Conservation (phyloP, 2,113 vertebrate species). For the Dasypus novemcinctus region DNA sequence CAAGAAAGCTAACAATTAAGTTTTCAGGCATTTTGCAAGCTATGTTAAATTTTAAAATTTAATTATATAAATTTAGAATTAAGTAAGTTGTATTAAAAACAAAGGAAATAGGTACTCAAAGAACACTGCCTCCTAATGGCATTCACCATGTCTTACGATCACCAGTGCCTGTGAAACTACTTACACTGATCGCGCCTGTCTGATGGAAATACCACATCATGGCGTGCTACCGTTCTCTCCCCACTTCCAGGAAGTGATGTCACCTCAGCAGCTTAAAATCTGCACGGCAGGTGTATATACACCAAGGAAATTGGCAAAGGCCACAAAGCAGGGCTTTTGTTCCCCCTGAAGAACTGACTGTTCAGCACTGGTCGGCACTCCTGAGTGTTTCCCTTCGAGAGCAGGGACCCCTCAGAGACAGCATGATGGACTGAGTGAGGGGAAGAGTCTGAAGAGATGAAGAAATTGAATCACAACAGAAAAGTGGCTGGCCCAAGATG, state of each 20-base stretch:
- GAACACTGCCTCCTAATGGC: neutral
- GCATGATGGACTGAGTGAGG: neutral
- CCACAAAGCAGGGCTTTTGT: neutral
- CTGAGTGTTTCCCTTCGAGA: neutral
- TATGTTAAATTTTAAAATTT: neutral
- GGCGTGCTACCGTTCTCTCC: neutral
- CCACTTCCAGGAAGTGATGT: neutral
- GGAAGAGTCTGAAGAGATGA: neutral
- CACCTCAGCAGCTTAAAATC: neutral
- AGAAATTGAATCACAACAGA: neutral
- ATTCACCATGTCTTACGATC: neutral
- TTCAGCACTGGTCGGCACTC: neutral
- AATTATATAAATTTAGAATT: neutral
- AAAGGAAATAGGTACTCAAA: neutral
- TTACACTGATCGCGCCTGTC: rapidly evolving
- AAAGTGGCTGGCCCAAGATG: neutral
- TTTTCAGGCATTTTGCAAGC: neutral
- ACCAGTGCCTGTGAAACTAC: too few relatives aligned
- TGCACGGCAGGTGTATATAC: neutral
- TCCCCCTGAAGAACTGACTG: too few relatives aligned
- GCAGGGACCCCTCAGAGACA: neutral
- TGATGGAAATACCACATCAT: rapidly evolving
- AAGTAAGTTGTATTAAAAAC: neutral
- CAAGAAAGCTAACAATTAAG: neutral
- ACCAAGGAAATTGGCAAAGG: neutral